Conservation (phyloP, 2,113 vertebrate genomes). For the Corythornis vintsioides region DNA sequence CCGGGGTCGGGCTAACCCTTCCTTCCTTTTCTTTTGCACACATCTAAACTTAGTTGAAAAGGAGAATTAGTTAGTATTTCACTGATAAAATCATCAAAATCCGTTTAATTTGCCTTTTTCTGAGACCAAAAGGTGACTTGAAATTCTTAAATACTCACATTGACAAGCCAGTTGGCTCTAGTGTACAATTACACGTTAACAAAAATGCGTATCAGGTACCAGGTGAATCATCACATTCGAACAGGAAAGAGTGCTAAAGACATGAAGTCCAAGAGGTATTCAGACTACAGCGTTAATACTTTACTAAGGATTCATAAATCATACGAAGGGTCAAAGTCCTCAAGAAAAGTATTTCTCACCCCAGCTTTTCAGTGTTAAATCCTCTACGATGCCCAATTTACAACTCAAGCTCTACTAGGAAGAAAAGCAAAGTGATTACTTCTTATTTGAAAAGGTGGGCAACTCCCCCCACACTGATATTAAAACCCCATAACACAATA, state of each 20-base stretch:
- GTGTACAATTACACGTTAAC: conserved; percentile 19
- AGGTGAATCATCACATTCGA: conserved; percentile 10
- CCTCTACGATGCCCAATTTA: neutral
- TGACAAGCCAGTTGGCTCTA: conserved; percentile 33
- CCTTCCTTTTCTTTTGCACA: neutral
- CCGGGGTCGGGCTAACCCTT: neutral
- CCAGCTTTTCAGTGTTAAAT: neutral
- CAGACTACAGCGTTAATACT: conserved; percentile 23
- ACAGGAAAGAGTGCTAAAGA: conserved; percentile 16
- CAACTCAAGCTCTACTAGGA: neutral
- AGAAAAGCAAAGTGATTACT: neutral
- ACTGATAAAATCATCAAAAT: conserved; percentile 43
- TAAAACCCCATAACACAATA: neutral
- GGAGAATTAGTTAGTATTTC: conserved; percentile 45
- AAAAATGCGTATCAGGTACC: conserved; percentile 27
- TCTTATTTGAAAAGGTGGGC: neutral
- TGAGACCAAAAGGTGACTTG: conserved; percentile 35
- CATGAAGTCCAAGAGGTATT: conserved; percentile 35
- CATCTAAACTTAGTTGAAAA: neutral
- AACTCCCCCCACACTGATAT: neutral
- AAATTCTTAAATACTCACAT: conserved; percentile 48
- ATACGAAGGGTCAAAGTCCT: neutral
- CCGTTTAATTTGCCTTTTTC: conserved; percentile 62
- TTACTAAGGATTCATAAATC: neutral
- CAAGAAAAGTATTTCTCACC: neutral